Evolutionary conservation across 2,888 invertebrate genomes (phyloP).

Genomic region (Chirona hameri): DNA sequence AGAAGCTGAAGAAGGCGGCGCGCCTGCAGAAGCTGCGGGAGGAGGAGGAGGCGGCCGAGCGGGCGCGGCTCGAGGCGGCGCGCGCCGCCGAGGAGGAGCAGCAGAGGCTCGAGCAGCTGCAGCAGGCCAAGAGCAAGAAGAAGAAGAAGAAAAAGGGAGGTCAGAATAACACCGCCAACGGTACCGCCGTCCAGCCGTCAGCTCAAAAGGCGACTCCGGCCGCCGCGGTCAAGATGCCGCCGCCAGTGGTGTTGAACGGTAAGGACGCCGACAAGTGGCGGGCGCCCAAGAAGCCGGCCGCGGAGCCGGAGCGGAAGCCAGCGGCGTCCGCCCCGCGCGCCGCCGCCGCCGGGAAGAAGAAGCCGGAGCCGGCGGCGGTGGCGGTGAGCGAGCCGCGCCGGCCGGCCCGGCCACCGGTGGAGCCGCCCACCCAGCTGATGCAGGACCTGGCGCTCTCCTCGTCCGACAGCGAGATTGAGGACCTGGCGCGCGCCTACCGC

Average conservation of each 20-base stretch:
- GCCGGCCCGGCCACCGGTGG: slow-evolving; percentile 40
- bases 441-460: slow-evolving; percentile 29
- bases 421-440: slow-evolving; percentile 32
- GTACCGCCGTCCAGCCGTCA: not conserved
- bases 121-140: slow-evolving; percentile 35
- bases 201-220: not conserved
- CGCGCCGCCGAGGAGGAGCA: slow-evolving; percentile 28
- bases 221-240: not conserved
- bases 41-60: slow-evolving; percentile 45
- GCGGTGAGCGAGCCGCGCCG: slow-evolving; percentile 30
- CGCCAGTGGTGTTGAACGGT: not conserved
- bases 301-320: slow-evolving; percentile 30
- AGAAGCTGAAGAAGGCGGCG: slow-evolving; percentile 37
- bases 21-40: slow-evolving; percentile 42
- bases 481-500: slow-evolving; percentile 39
- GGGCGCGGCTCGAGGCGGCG: slow-evolving; percentile 45
- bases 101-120: slow-evolving; percentile 40
- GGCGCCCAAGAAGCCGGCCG: slow-evolving; percentile 44
- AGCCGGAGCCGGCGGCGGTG: slow-evolving; percentile 25
- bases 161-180: not conserved
- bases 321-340: slow-evolving; percentile 38
- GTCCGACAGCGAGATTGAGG: slow-evolving; percentile 33
- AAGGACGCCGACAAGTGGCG: slow-evolving; percentile 33
- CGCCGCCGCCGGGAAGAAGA: slow-evolving; percentile 9
- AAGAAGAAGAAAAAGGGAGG: slow-evolving; percentile 36